Base-by-base conservation (phyloP, 2,888 invertebrate genomes). In the Melanargia galathea region DNA sequence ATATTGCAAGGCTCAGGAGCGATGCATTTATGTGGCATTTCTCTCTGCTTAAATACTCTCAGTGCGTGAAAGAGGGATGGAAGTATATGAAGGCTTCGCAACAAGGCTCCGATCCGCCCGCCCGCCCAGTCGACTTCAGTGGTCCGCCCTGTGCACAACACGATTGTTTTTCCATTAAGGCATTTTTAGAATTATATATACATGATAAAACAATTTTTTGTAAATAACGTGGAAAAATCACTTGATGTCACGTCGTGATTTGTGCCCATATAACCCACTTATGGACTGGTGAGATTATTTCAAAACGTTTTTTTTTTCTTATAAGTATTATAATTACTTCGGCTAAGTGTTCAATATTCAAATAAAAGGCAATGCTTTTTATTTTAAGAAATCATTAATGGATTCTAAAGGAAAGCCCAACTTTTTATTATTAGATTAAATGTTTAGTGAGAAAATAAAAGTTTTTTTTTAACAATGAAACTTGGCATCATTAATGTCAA, bases 41-140 rank as follows among this genome's bases (percentile, higher is more conserved):
- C 88, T 76, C 81, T 76, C 71, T 84, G 69, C n/a, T 43, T 70
- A 66, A 62, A 65, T 66, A 71, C 62, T 66, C 62, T 55, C 67
- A 48, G 66, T 68, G 70, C 62, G 86, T 75, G 75, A 35, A 83
- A 88, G 79, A 66, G 83, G 78, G 82, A 88, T 70, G 71, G 83
- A 76, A 73, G 77, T 75, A 79, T 66, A 62, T 70, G 72, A 75
- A 87, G 85, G 86, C 82, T 85, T 81, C 75, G 71, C 76, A 80
- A 83, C 84, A 75, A 79, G 80, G 78, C 78, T 75, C 65, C 70
- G 70, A 76, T 76, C 72, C 82, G 80, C 85, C 89, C 88, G 89
- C 90, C 90, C 90, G 88, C 90, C 90, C 90, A 90, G 90, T 90
- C 76, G 78, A 78, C 74, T 75, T 70, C 73, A 76, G 84, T 69